These are phyloP conservation scores for Pitangus sulphuratus DNA, from an alignment of 2,797 vertebrate genomes.

Conservation along the genomic window DNA sequence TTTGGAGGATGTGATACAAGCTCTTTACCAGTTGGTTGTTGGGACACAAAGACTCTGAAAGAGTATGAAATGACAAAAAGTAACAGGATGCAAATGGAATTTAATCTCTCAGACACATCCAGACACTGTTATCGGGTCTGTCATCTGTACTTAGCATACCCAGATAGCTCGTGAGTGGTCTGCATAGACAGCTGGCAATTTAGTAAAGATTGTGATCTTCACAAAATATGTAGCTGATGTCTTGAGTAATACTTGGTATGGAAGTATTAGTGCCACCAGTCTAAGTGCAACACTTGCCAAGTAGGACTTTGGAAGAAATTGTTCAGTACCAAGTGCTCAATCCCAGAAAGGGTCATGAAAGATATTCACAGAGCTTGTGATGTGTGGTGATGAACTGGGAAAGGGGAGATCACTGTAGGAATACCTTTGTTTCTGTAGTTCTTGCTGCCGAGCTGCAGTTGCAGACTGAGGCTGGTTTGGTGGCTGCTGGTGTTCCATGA, in stretches of 20 bases:
- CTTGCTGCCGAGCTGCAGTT: neutral
- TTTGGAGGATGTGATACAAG: neutral
- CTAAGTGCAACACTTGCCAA: neutral
- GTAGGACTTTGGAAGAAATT: neutral
- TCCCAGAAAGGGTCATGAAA: neutral
- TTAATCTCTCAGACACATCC: constrained; percentile 31
- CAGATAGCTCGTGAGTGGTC: constrained; percentile 35
- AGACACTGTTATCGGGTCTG: neutral
- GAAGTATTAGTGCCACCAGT: neutral
- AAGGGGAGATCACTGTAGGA: neutral
- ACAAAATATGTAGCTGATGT: neutral
- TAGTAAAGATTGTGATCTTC: constrained; percentile 19
- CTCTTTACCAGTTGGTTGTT: neutral
- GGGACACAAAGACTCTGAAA: neutral
- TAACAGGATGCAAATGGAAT: constrained; percentile 10
- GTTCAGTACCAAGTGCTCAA: neutral
- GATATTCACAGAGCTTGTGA: neutral
- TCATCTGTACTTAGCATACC: constrained; percentile 33
- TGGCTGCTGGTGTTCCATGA: neutral
- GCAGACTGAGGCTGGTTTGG: neutral
- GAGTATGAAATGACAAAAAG: neutral
- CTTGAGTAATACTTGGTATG: neutral
- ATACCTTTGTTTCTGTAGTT: neutral
- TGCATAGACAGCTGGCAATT: constrained; percentile 18
- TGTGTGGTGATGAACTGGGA: neutral